phyloP scores from a whole-genome alignment of 2,797 vertebrate species.

The Microhierax caerulescens region DNA sequence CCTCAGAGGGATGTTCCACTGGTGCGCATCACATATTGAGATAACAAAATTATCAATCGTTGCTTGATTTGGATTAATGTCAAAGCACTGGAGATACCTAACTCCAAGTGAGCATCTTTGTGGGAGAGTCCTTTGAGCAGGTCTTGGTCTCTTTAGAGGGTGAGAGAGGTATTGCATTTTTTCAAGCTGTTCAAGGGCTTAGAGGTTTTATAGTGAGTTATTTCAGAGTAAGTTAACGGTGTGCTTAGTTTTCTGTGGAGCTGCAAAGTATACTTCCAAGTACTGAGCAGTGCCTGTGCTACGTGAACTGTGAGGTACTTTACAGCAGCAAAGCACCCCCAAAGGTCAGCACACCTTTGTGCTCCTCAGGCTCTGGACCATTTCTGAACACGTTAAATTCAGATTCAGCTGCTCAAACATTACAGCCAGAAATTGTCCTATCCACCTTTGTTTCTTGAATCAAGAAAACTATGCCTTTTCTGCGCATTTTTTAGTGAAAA shows the following conservation, averaged over 20 bases:
- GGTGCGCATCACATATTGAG: rapidly evolving
- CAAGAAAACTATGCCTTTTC: not conserved
- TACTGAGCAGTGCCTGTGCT: not conserved
- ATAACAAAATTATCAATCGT: not conserved
- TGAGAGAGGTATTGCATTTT: not conserved
- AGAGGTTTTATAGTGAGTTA: not conserved
- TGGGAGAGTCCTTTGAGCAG: not conserved
- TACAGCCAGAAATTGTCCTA: not conserved
- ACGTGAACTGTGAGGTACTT: not conserved
- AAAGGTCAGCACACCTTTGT: not conserved
- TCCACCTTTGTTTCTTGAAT: not conserved
- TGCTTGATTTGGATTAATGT: not conserved
- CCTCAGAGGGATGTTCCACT: not conserved
- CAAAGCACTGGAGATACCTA: not conserved
- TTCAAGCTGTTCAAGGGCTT: not conserved
- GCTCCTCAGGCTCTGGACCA: not conserved
- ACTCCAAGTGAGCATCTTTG: not conserved
- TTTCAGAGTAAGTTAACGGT: not conserved
- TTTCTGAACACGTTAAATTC: not conserved
- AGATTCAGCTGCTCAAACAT: not conserved
- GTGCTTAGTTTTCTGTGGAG: not conserved
- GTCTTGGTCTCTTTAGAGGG: not conserved
- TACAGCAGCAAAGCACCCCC: not conserved
- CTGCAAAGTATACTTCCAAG: not conserved
- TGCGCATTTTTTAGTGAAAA: not conserved